These are phyloP conservation scores for pig (Sus scrofa) DNA, from an alignment of 2,113 vertebrate species.

Conservation along the genomic window DNA sequence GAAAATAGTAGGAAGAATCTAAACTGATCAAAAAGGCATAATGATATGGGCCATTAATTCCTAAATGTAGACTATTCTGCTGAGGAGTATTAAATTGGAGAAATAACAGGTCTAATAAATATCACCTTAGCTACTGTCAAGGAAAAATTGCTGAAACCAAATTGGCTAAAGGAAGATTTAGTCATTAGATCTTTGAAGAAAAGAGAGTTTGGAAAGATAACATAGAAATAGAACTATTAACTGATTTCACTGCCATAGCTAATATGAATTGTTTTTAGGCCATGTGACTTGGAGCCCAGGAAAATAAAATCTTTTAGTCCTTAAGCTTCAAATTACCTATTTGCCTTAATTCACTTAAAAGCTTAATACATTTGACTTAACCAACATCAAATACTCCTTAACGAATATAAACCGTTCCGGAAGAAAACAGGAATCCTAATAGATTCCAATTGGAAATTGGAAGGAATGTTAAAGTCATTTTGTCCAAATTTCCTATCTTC, in stretches of 20 bases:
- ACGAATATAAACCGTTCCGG: constrained; percentile 47
- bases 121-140: constrained; percentile 47
- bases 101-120: constrained; percentile 63
- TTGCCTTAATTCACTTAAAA: background rate
- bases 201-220: constrained; percentile 58
- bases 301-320: constrained; percentile 25
- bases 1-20: constrained; percentile 40
- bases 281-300: background rate
- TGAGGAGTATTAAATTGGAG: constrained; percentile 18
- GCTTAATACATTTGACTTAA: constrained; percentile 53
- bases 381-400: constrained; percentile 41
- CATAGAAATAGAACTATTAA: constrained; percentile 62
- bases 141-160: constrained; percentile 50
- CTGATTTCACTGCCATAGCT: background rate
- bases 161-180: constrained; percentile 67
- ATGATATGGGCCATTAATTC: constrained; percentile 59
- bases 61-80: background rate
- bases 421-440: constrained; percentile 63
- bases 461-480: constrained; percentile 54
- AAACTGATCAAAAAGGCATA: constrained; percentile 47
- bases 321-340: constrained; percentile 23
- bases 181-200: constrained; percentile 19
- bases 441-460: constrained; percentile 3
- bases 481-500: constrained; percentile 50
- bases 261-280: constrained; percentile 39